Evolutionary conservation across 2,888 invertebrate genomes (phyloP).

Genomic region (Cremastinae sp.): DNA sequence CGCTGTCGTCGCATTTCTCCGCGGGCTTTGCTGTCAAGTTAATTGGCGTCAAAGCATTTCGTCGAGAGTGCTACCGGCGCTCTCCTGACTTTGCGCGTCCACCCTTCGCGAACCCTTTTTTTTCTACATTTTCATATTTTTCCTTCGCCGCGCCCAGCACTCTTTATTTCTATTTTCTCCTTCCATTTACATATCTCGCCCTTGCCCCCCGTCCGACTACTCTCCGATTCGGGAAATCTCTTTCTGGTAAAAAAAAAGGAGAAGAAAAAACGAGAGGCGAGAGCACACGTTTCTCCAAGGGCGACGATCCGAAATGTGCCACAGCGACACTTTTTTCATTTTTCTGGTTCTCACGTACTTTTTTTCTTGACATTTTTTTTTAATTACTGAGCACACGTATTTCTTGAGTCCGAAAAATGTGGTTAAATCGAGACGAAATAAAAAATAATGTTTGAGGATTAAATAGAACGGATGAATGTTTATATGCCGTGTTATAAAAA

Average conservation of each 20-base stretch:
- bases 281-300: slow-evolving; percentile 52
- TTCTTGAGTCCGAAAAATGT: no score
- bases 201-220: slow-evolving; percentile 44
- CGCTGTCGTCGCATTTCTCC: slow-evolving; percentile 52
- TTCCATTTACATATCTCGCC: background rate
- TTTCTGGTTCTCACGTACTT: no score
- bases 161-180: slow-evolving; percentile 49
- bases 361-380: background rate
- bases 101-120: no score
- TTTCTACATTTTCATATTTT: no score
- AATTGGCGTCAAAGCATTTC: slow-evolving; percentile 63
- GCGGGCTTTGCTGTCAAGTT: slow-evolving; percentile 59
- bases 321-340: slow-evolving; percentile 41
- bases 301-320: slow-evolving; percentile 54
- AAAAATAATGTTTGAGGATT: no score
- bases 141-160: slow-evolving; percentile 40
- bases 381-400: background rate
- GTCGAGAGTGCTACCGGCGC: slow-evolving; percentile 56
- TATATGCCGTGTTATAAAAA: no score
- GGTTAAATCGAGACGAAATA: slow-evolving; percentile 1
- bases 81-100: slow-evolving; percentile 45
- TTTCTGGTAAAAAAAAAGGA: background rate
- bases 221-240: slow-evolving; percentile 26
- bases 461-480: no score
- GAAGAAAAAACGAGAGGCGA: slow-evolving; percentile 48